Evolutionary conservation across 2,113 vertebrate species (phyloP).

Genomic region (Heloderma charlesbogerti): DNA sequence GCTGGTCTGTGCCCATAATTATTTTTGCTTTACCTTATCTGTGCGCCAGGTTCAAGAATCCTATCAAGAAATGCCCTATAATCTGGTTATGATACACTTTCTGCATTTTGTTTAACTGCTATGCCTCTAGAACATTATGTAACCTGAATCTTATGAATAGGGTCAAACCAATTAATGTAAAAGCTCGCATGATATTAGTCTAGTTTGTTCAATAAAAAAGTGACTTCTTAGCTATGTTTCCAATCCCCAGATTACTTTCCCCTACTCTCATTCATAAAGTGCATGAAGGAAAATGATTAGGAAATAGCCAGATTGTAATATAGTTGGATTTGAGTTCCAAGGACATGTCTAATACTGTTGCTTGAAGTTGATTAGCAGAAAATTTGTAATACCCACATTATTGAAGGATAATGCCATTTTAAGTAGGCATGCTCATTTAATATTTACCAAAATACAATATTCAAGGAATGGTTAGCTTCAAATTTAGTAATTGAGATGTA

Average conservation of each 20-base stretch:
- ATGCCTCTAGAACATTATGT: background rate
- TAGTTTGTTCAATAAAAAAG: background rate
- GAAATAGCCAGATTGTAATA: background rate
- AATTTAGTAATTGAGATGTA: background rate
- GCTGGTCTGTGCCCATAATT: background rate
- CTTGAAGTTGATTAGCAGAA: background rate
- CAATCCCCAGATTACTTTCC: background rate
- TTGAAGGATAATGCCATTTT: background rate
- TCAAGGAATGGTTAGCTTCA: background rate
- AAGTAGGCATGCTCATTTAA: background rate
- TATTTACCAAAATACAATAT: background rate
- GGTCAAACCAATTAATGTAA: background rate
- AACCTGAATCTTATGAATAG: background rate
- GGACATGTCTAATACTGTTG: background rate
- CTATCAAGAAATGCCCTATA: background rate
- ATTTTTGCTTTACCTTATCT: too few species aligned
- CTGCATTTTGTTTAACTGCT: background rate
- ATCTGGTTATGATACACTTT: background rate
- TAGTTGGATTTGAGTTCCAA: background rate
- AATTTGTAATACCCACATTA: background rate
- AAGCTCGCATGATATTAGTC: background rate
- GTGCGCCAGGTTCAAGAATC: too few species aligned
- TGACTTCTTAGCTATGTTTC: background rate
- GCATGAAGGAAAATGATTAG: background rate
- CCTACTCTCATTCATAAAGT: background rate